Conservation (phyloP, 2,113 vertebrate species). For the Stomatorhinus ivindoensis region DNA sequence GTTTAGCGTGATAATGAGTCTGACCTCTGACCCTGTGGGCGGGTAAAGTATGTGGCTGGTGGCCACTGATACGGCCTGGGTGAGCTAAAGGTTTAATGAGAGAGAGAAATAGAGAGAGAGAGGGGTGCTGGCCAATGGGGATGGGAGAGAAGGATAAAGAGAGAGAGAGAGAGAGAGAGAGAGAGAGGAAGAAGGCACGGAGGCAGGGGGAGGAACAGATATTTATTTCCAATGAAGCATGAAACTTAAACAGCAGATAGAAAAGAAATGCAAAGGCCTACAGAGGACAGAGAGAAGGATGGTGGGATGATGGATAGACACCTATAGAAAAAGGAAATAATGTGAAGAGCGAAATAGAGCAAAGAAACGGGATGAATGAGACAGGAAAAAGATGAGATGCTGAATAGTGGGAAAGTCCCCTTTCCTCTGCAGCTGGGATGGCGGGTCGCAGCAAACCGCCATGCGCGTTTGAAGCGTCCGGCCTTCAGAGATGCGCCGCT, state of each 20-base stretch:
- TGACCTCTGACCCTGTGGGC: conserved; percentile 50
- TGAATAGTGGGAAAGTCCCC: conserved; percentile 4
- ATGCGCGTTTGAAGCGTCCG: neutral
- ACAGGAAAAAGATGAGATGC: neutral
- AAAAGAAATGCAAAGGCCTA: neutral
- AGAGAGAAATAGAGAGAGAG: neutral
- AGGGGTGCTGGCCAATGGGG: neutral
- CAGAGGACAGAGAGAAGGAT: neutral
- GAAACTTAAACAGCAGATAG: neutral
- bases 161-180: neutral
- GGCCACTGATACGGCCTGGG: conserved; percentile 31
- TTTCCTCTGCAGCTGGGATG: neutral
- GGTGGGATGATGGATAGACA: neutral
- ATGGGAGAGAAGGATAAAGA: neutral
- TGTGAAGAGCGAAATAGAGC: neutral
- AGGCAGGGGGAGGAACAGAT: neutral
- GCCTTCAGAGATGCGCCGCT: neutral
- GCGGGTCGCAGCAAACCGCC: neutral
- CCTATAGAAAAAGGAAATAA: conserved; percentile 1
- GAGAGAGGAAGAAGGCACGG: neutral
- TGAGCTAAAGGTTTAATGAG: conserved; percentile 12
- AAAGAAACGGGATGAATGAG: neutral
- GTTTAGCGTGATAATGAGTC: conserved; percentile 59
- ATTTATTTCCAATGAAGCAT: conserved; percentile 1
- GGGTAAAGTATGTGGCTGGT: conserved; percentile 29